Percentiles rank a stretch among this genome's conserved stretches.
phyloP scores from a whole-genome alignment of 64 coral and sea anemone species.

The Catalaphyllia jardinei region DNA sequence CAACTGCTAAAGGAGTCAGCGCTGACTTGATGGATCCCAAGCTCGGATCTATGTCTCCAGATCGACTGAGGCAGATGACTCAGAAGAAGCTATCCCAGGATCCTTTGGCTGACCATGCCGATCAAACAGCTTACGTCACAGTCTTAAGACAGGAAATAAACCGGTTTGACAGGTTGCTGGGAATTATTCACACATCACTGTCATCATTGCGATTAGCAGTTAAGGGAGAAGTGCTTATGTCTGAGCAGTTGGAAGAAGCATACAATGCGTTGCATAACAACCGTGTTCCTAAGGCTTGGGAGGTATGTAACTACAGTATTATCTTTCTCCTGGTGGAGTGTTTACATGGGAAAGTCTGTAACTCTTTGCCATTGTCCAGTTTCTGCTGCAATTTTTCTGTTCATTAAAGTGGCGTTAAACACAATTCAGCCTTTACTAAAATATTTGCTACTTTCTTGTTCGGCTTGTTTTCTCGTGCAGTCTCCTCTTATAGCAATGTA shows the following conservation, averaged over 20 bases:
- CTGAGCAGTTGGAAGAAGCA: slow-evolving; percentile 73
- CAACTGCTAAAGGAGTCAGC: slow-evolving; percentile 23
- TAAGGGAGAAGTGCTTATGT: slow-evolving; percentile 84
- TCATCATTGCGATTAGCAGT: slow-evolving; percentile 66
- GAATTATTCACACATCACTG: slow-evolving; percentile 74
- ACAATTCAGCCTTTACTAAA: too few species aligned
- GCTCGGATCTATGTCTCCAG: slow-evolving; percentile 36
- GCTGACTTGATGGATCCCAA: slow-evolving; percentile 15
- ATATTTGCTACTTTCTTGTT: too few species aligned
- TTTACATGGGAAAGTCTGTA: too few species aligned
- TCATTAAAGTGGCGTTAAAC: too few species aligned
- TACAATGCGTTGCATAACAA: slow-evolving; percentile 86
- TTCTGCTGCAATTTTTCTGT: too few species aligned
- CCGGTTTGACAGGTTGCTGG: slow-evolving; percentile 82
- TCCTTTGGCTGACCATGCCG: slow-evolving; percentile 13
- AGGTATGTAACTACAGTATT: slow-evolving; percentile 45
- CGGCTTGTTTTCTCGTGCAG: too few species aligned
- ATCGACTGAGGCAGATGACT: slow-evolving; percentile 9
- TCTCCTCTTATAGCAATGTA: too few species aligned
- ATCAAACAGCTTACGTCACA: slow-evolving; percentile 58
- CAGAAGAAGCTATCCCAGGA: slow-evolving; percentile 29
- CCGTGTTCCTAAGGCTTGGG: slow-evolving; percentile 82
- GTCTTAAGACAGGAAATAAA: slow-evolving; percentile 81
- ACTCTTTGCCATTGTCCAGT: too few species aligned
- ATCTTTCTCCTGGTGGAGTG: background rate